Evolutionary conservation across 2,797 vertebrate species (phyloP), one percentile per base, ranked within the genome.

Genomic region (Enteromius radiatus): DNA sequence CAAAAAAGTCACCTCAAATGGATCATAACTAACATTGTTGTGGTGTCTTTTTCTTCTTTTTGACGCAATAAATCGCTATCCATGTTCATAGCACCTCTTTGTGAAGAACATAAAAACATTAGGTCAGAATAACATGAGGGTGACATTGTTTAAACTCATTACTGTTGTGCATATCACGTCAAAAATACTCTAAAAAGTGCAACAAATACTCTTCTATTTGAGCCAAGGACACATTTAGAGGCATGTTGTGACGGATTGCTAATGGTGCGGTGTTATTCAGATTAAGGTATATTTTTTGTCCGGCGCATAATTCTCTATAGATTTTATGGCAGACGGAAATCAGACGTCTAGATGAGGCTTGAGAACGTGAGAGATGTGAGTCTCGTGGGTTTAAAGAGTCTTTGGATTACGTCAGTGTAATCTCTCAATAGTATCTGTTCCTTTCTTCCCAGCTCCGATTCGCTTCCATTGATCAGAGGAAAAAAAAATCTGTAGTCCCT

Each of bases 391-490:
- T 65, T 84, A 89, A 80, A 87, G 88, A 90, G 80, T 81, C 90
- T 89, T 88, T 88, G 88, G 91, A 91, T 91, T 86, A 93, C 90
- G 92, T 93, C 91, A 91, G 89, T 92, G 91, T 93, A 93, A 94
- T 93, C 93, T 94, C 92, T 94, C 92, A 92, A 92, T 91, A 90
- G 91, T 93, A 94, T 94, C 93, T 91, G 90, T 91, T 92, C 90
- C 89, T 91, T 91, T 80, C 78, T 78, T 91, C 90, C 89, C 89
- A 92, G 93, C 93, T 93, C 92, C 91, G 89, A 94, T 93, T 93
- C 84, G 87, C 91, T 92, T 91, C 91, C 92, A 95, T 94, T 95
- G 95, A 95, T 95, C 93, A n/a, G 94, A 90, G 93, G 90, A 89
- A 33, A 36, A 41, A 59, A 83, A 83, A 92, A 92, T 91, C 92